A percentile compares a stretch with the other conserved stretches of the same genome.
Conservation (phyloP, 2,113 vertebrate species). For the Cottus gobio region DNA sequence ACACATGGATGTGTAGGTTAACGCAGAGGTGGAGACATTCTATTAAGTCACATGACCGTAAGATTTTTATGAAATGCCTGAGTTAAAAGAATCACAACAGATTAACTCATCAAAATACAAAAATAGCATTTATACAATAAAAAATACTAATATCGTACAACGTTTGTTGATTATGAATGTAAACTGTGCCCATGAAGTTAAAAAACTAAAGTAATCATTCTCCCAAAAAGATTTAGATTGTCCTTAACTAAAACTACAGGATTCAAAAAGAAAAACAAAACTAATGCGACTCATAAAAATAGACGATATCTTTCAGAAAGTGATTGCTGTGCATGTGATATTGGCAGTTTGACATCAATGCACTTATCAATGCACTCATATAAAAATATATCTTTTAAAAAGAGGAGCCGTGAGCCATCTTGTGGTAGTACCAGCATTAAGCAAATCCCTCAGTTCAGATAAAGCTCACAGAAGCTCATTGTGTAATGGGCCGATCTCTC, state of each 20-base stretch:
- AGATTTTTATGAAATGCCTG: slow-evolving; percentile 44
- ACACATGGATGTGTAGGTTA: no score
- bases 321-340: not conserved
- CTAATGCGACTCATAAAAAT: not conserved
- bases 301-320: not conserved
- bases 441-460: not conserved
- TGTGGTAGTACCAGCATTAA: not conserved
- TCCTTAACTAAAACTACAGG: not conserved
- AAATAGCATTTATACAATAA: slow-evolving; percentile 31
- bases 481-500: not conserved
- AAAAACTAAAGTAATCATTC: not conserved
- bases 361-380: not conserved
- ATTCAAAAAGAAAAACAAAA: not conserved
- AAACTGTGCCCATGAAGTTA: not conserved
- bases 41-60: slow-evolving; percentile 17
- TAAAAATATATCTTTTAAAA: slow-evolving; percentile 26
- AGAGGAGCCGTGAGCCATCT: not conserved
- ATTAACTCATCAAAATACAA: slow-evolving; percentile 41
- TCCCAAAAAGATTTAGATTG: not conserved
- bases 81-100: slow-evolving; percentile 32
- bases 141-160: not conserved
- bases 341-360: not conserved
- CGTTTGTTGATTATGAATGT: not conserved
- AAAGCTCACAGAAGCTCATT: not conserved
- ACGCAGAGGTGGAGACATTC: not conserved